Conservation (phyloP, 53 echinoderm and acorn worm species). For the Crossaster papposus region DNA sequence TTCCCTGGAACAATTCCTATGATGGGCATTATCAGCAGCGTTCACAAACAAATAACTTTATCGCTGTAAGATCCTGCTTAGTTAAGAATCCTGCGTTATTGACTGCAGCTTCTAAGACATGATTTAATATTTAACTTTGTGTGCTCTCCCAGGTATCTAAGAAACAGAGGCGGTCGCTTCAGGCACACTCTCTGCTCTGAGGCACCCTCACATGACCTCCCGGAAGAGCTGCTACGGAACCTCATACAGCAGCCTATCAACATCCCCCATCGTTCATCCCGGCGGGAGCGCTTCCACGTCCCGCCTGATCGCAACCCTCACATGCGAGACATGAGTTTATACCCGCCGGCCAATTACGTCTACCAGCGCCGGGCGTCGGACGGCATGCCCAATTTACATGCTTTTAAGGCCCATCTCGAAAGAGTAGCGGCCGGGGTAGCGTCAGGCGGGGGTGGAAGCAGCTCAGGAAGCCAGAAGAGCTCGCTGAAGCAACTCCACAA, state of each 20-base stretch:
- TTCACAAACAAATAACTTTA: no score
- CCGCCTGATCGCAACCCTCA: conserved; percentile 67
- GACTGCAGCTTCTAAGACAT: no score
- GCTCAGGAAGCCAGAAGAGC: conserved; percentile 88
- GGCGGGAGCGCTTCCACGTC: conserved; percentile 67
- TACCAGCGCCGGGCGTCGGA: conserved; percentile 81
- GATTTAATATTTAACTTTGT: not conserved
- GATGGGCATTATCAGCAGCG: no score
- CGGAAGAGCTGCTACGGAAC: conserved; percentile 51
- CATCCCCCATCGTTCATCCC: conserved; percentile 59
- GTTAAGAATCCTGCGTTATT: no score
- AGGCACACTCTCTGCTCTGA: conserved; percentile 89
- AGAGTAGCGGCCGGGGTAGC: conserved; percentile 64
- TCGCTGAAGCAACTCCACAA: conserved; percentile 95
- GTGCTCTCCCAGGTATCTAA: conserved; percentile 61
- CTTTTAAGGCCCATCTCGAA: conserved; percentile 74
- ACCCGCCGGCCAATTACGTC: conserved; percentile 64
- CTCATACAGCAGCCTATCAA: conserved; percentile 62
- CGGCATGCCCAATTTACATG: conserved; percentile 84
- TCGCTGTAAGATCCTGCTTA: no score
- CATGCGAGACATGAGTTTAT: conserved; percentile 63
- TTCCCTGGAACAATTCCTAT: no score
- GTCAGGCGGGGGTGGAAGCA: conserved; percentile 61
- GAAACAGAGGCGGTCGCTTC: conserved; percentile 65
- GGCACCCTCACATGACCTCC: conserved; percentile 62